Evolutionary conservation across 2,113 vertebrate genomes (phyloP).

Genomic region (Orientallactaga bullata): DNA sequence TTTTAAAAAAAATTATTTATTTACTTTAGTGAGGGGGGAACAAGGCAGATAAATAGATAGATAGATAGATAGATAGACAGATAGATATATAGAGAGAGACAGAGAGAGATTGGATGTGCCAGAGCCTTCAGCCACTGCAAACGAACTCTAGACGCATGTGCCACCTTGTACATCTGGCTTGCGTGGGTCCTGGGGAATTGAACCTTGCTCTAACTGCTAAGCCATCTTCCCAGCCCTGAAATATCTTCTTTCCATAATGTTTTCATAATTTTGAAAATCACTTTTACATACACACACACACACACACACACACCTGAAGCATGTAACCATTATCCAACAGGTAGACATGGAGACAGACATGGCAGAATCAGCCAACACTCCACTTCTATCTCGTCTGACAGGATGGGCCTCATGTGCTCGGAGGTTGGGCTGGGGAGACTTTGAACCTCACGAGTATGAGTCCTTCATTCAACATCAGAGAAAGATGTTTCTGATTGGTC

Average conservation of each 20-base stretch:
- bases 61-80: too few relatives aligned
- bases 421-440: background rate
- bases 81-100: too few relatives aligned
- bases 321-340: background rate
- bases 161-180: too few relatives aligned
- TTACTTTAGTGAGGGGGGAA: too few relatives aligned
- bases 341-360: background rate
- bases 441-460: background rate
- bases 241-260: background rate
- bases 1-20: too few relatives aligned
- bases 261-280: background rate
- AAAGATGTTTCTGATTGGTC: background rate
- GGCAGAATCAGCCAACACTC: background rate
- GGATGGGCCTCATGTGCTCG: background rate
- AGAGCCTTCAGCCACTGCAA: too few relatives aligned
- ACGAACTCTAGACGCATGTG: too few relatives aligned
- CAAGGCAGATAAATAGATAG: too few relatives aligned
- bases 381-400: background rate
- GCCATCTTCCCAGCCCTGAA: too few relatives aligned
- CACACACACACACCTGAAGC: background rate
- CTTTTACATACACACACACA: background rate
- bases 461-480: background rate
- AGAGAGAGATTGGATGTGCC: too few relatives aligned
- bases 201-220: too few relatives aligned
- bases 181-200: too few relatives aligned